Evolutionary conservation across 2,797 vertebrate species (phyloP).

Genomic region (Hybognathus amarus): DNA sequence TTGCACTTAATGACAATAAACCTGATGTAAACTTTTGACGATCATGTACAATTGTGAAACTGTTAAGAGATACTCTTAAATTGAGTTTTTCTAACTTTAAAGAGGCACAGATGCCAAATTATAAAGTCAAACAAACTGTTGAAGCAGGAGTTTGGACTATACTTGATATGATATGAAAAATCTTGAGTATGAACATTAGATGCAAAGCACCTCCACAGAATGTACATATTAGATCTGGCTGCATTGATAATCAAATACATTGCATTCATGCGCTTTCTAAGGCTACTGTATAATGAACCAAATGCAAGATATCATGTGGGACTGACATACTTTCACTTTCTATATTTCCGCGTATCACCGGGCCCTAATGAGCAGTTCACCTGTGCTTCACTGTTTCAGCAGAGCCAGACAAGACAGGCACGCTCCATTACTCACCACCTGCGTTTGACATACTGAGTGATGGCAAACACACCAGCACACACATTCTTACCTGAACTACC

Average conservation of each 20-base stretch:
- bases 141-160: not conserved
- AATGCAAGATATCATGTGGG: not conserved
- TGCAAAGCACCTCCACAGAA: not conserved
- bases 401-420: constrained; percentile 57
- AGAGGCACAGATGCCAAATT: not conserved
- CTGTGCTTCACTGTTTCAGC: constrained; percentile 60
- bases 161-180: not conserved
- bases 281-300: not conserved
- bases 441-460: constrained; percentile 26
- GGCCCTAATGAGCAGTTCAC: constrained; percentile 16
- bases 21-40: not conserved
- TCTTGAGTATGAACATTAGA: not conserved
- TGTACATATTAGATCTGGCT: not conserved
- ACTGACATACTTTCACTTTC: not conserved
- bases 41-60: not conserved
- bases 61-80: not conserved
- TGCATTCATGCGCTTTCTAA: not conserved
- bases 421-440: constrained; percentile 36
- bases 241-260: not conserved
- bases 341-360: not conserved
- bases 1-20: not conserved
- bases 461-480: not conserved
- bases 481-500: constrained; percentile 89
- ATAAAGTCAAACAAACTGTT: not conserved
- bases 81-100: not conserved